phyloP scores from a whole-genome alignment of 2,113 vertebrate genomes.

The Rhagologus leucostigma region DNA sequence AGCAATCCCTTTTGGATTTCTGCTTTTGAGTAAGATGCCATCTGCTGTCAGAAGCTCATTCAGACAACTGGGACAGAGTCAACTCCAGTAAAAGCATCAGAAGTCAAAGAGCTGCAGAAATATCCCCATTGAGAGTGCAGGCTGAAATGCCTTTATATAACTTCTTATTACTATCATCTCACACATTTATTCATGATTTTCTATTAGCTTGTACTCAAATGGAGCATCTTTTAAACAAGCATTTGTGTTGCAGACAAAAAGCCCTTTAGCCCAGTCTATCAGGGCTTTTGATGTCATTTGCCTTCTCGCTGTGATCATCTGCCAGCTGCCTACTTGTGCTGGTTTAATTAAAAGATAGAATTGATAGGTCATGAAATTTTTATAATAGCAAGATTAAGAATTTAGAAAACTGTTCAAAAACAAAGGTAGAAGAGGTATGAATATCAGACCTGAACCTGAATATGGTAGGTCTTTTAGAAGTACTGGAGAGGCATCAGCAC shows the following conservation, averaged over 20 bases:
- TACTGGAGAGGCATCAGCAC: accelerated
- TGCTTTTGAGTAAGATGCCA: constrained; percentile 17
- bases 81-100: not conserved
- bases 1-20: not conserved
- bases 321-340: not conserved
- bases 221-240: not conserved
- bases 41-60: constrained; percentile 9
- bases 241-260: not conserved
- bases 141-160: not conserved
- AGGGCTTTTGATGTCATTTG: not conserved
- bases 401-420: not conserved
- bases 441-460: not conserved
- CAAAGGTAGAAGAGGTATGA: not conserved
- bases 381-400: not conserved
- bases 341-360: not conserved
- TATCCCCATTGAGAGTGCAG: accelerated
- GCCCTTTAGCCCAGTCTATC: not conserved
- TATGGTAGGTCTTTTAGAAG: not conserved
- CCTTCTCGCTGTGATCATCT: not conserved
- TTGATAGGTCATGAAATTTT: not conserved
- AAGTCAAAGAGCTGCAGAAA: not conserved
- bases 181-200: not conserved
- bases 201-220: not conserved
- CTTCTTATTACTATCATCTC: not conserved
- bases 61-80: not conserved